Evolutionary conservation across 2,797 vertebrate species (phyloP).

Genomic region (Vireo griseus): DNA sequence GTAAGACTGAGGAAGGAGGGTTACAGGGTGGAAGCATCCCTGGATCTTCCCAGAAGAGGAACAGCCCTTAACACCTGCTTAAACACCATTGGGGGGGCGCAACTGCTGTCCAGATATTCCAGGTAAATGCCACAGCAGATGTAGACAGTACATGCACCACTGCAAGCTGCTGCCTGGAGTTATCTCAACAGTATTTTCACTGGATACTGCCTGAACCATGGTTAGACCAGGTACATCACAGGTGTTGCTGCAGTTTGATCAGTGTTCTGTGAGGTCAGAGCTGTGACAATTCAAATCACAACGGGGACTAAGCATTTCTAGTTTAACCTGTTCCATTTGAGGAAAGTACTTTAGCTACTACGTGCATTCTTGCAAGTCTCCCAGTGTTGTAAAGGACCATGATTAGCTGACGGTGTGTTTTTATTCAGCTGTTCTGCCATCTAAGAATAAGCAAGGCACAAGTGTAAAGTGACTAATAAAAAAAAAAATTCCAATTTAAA

Average conservation of each 20-base stretch:
- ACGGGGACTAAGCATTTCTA: background rate
- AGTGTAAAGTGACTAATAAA: background rate
- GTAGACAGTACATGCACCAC: background rate
- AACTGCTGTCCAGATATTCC: background rate
- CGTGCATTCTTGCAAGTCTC: background rate
- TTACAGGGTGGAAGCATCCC: background rate
- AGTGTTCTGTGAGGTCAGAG: background rate
- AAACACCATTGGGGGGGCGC: accelerated
- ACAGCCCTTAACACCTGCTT: background rate
- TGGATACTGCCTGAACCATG: background rate
- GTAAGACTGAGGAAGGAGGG: background rate
- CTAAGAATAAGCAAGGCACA: background rate
- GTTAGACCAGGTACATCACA: accelerated
- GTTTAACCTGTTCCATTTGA: no score
- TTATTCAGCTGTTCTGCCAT: background rate
- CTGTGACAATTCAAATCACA: background rate
- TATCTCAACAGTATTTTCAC: background rate
- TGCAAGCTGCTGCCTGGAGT: background rate
- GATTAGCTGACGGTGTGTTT: background rate
- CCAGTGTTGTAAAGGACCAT: background rate
- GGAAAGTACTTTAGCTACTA: background rate
- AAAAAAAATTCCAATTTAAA: background rate
- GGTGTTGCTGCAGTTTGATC: background rate
- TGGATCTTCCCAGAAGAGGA: background rate
- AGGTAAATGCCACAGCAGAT: background rate